Evolutionary conservation across 2,113 vertebrate species (phyloP), one percentile per base, ranked within the genome.

Genomic region (Hystrix cristata): DNA sequence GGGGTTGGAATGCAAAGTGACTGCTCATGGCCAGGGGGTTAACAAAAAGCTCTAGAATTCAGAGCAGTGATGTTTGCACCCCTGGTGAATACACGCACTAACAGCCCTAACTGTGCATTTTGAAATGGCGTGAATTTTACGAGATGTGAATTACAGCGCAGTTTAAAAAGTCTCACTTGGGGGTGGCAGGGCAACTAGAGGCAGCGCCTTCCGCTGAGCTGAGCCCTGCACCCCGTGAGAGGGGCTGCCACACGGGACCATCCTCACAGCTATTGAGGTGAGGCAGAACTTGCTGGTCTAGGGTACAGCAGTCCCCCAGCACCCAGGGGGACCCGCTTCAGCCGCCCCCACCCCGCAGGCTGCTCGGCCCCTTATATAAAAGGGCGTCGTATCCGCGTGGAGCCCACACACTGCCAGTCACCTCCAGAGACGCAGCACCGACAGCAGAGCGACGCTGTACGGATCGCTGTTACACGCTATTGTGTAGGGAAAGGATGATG

Each of bases 311-410:
- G 8, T n/a, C 5, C 43, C 78, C 10, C 62, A 7, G 19, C 2
- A 53, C 21, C 31, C 62, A 23, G 2, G 53, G 12, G 15, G 53
- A 38, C 27, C 38, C 19, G 81, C 14, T 19, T 9, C 59, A 5
- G 38, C 59, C 6, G 12, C n/a, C 38, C 21, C 34, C 2, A 31
- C 51, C 29, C 15, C 2, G 27, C 2, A 74, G 46, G 74, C 46
- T 78, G 74, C 14, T 51, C 27, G 15, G 46, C 25, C 15, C 46
- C 27, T 48, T 31, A 3, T 15, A 16, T 8, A 27, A 1, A 1
- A 29, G 12, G 72, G 11, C 4, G 13, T 25, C 6, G 2, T 12
- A 27, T 27, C 48, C 12, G 0, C 43, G 12, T 0, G 4, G 11
- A 48, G 46, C 25, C 46, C 29, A 46, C 72, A 8, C 6, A 2